Conservation (phyloP, 1,140 invertebrate species). For the Cepaea nemoralis region DNA sequence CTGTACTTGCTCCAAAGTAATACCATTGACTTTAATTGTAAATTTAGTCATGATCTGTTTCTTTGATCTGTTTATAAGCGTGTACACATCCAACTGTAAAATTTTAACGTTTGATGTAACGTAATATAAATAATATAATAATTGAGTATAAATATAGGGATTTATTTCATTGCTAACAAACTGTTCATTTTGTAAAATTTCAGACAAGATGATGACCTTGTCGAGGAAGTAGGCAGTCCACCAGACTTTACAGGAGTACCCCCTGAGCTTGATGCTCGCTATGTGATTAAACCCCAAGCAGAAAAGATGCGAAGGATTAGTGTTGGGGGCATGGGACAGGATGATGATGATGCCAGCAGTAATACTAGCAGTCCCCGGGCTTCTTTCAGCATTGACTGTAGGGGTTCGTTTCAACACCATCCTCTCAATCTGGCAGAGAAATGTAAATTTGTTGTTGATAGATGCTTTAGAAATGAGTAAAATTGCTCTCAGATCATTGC, state of each 20-base stretch:
- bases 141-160: too few species aligned
- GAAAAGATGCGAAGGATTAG: constrained; percentile 68
- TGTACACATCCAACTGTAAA: too few species aligned
- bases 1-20: too few species aligned
- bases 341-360: constrained; percentile 38
- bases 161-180: not conserved
- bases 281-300: constrained; percentile 65
- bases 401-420: constrained; percentile 19
- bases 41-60: too few species aligned
- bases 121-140: too few species aligned
- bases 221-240: constrained; percentile 53
- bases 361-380: constrained; percentile 32
- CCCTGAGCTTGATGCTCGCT: constrained; percentile 56
- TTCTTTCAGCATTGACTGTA: constrained; percentile 29
- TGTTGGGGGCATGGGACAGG: constrained; percentile 50
- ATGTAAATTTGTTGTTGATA: constrained; percentile 7
- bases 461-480: too few species aligned
- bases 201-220: constrained; percentile 22
- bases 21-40: too few species aligned
- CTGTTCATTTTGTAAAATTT: too few species aligned
- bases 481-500: too few species aligned
- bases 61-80: too few species aligned
- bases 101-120: too few species aligned
- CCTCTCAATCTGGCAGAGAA: constrained; percentile 21
- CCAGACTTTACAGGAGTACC: constrained; percentile 62